Conservation (phyloP, 2,888 invertebrate genomes). For the Nipponacmea schrenckii region DNA sequence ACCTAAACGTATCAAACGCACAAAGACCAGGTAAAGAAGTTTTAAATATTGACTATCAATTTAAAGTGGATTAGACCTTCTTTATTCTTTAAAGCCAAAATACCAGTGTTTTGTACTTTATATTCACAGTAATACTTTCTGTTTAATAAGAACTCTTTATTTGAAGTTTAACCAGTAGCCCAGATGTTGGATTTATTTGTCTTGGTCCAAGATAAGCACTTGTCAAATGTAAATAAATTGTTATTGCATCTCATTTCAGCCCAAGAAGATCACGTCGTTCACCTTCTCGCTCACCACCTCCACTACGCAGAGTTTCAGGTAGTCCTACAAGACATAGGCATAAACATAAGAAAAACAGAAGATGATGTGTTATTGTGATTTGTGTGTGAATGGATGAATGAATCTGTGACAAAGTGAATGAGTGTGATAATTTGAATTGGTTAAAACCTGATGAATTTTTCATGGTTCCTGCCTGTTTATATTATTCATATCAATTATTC, state of each 20-base stretch:
- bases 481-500: too few relatives aligned
- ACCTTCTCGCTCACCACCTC: slow-evolving; percentile 40
- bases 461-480: too few relatives aligned
- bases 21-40: neutral
- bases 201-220: neutral
- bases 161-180: neutral
- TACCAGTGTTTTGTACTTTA: too few relatives aligned
- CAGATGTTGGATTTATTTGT: neutral
- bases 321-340: slow-evolving; percentile 51
- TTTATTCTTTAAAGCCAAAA: too few relatives aligned
- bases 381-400: neutral
- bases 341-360: slow-evolving; percentile 53
- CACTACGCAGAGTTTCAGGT: slow-evolving; percentile 41
- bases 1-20: neutral
- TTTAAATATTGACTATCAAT: too few relatives aligned
- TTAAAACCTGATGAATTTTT: too few relatives aligned
- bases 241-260: slow-evolving; percentile 24
- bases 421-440: too few relatives aligned
- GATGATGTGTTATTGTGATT: neutral
- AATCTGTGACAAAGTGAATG: too few relatives aligned
- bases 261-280: slow-evolving; percentile 45
- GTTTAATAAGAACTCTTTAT: too few relatives aligned
- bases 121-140: too few relatives aligned
- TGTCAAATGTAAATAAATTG: too few relatives aligned
- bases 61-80: too few relatives aligned